These are phyloP conservation scores for Cinclus mexicanus DNA, from an alignment of 2,113 vertebrate species.

Conservation along the genomic window DNA sequence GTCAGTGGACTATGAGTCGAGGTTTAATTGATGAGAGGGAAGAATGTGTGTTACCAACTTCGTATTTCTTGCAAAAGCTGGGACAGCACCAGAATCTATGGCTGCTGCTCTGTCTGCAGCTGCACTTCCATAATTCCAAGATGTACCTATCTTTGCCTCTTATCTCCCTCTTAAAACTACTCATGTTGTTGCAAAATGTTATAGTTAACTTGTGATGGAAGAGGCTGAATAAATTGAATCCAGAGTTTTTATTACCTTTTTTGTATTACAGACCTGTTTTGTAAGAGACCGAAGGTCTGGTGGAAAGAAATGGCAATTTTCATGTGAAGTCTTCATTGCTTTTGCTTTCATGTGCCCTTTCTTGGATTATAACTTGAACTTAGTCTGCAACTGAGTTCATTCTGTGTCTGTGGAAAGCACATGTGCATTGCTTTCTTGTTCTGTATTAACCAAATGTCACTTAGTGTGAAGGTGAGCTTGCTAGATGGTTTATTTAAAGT, in stretches of 20 bases:
- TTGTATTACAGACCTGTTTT: constrained; percentile 51
- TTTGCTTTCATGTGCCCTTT: constrained; percentile 20
- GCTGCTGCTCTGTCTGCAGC: background rate
- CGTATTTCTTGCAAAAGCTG: background rate
- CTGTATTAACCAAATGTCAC: constrained; percentile 39
- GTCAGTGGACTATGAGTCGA: background rate
- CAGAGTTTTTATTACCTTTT: constrained; percentile 52
- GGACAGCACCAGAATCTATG: background rate
- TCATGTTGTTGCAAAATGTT: constrained; percentile 16
- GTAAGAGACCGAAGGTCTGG: constrained; percentile 13
- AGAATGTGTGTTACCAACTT: background rate
- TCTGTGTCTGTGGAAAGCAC: constrained; percentile 19
- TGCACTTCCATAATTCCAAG: background rate
- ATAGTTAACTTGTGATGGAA: background rate
- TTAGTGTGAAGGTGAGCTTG: constrained; percentile 19
- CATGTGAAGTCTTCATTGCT: constrained; percentile 6
- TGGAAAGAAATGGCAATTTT: constrained; percentile 42
- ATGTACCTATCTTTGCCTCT: background rate
- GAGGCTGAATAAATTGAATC: constrained; percentile 53
- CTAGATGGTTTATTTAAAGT: constrained; percentile 49
- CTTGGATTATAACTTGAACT: background rate
- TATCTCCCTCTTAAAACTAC: background rate
- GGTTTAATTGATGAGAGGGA: background rate
- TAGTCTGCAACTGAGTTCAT: constrained; percentile 7
- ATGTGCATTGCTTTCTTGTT: constrained; percentile 13